A percentile compares a stretch with the other conserved stretches of the same genome.
These are phyloP conservation scores for Sipha flava DNA, from an alignment of 1,140 invertebrate species.

Conservation along the genomic window DNA sequence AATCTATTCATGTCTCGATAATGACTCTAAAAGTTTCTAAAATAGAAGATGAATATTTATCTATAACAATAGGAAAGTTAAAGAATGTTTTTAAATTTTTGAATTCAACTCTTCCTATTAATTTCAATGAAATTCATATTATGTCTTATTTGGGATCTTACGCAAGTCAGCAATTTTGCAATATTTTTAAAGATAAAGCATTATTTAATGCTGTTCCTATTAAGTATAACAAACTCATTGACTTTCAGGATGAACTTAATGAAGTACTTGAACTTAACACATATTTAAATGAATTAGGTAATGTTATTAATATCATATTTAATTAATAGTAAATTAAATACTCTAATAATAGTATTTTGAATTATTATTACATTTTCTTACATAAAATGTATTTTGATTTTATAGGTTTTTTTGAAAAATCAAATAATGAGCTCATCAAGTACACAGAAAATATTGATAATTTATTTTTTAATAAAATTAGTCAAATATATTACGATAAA, in stretches of 20 bases:
- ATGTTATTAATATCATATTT: neutral
- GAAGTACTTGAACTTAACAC: slow-evolving; percentile 60
- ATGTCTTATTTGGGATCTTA: slow-evolving; percentile 54
- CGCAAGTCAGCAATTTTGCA: slow-evolving; percentile 52
- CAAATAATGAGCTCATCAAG: slow-evolving; percentile 50
- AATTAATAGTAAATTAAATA: slow-evolving; percentile 7
- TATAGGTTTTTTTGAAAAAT: slow-evolving; percentile 48
- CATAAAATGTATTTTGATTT: neutral
- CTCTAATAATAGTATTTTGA: neutral
- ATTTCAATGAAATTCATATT: slow-evolving; percentile 48
- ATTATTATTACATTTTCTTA: no score
- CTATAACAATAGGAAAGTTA: neutral
- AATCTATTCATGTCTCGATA: neutral
- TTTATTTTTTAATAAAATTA: slow-evolving; percentile 69
- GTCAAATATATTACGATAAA: slow-evolving; percentile 59
- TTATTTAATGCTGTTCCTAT: slow-evolving; percentile 65
- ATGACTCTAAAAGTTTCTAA: slow-evolving; percentile 6
- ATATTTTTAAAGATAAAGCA: slow-evolving; percentile 62
- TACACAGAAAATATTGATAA: slow-evolving; percentile 69
- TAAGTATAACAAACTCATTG: slow-evolving; percentile 58
- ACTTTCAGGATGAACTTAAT: slow-evolving; percentile 54
- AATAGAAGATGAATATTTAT: neutral
- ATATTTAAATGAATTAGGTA: slow-evolving; percentile 51
- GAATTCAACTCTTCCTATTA: slow-evolving; percentile 40
- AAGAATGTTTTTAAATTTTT: slow-evolving; percentile 35